Base-by-base conservation (phyloP, 2,113 vertebrate genomes). In the Rallus limicola region DNA sequence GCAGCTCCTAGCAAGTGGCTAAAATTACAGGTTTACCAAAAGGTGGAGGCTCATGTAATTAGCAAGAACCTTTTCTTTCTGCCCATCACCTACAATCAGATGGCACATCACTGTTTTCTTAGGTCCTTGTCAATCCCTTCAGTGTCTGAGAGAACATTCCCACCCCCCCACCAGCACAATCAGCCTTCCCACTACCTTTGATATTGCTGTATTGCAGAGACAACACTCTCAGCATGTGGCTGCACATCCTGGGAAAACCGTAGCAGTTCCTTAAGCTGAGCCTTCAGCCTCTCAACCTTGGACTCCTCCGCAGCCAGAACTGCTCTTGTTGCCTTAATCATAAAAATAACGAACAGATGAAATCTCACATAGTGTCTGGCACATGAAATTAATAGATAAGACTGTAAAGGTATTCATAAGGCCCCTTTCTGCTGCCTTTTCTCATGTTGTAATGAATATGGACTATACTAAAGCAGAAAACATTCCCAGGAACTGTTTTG, bases 251-350 rank as follows among this genome's bases (percentile, higher is more conserved):
- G 97, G 2, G 98, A 98, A 96, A 98, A 98, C 76, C 91, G 90
- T 56, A 99, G 97, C 46, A 99, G 98, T 44, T 99, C 98, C 95
- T 98, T 99, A 63, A 99, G 98, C 91, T 98, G 98, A 59, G 96
- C 84, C 95, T 99, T 99, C 64, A 99, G 98, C 71, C 96, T 92
- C 75, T 99, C 98, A 79, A 98, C 98, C 58, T 97, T 98, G 6
- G 98, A 95, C 80, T 99, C 99, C 95, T 99, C 98, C 1, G 94
- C 94, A 18, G 95, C 96, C 91, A 99, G 97, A 31, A 97, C 96
- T 2, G 95, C 98, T 94, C 95, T 97, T 1, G 97, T 98, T 13
- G 89, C 98, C 99, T 99, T 97, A 18, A 93, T 93, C 75, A 93
- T 11, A 92, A 36, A 97, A 91, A 95, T 1, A 83, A 78, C 11